These are phyloP conservation scores for Holothuria scabra DNA, from an alignment of 53 echinoderm and acorn worm species.

Conservation along the genomic window DNA sequence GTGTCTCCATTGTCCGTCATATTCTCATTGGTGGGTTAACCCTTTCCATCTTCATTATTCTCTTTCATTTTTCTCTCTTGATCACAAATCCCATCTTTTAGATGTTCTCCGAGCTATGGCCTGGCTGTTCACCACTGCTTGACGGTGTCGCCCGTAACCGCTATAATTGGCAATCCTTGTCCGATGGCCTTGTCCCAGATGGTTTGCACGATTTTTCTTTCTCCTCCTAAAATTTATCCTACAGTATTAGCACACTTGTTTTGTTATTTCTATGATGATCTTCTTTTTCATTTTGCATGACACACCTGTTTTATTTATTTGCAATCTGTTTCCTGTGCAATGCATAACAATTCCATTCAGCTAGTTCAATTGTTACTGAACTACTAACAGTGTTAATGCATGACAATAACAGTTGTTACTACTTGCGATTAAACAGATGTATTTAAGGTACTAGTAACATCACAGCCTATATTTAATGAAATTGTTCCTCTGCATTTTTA, in stretches of 20 bases:
- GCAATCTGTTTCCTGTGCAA: not conserved
- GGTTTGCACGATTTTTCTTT: conserved; percentile 73
- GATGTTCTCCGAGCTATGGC: conserved; percentile 91
- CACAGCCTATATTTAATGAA: too few species aligned
- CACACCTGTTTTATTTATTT: not conserved
- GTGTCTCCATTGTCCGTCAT: too few species aligned
- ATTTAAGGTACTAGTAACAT: too few species aligned
- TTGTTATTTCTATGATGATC: not conserved
- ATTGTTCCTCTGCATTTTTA: too few species aligned
- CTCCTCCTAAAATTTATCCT: conserved; percentile 11
- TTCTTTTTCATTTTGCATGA: not conserved
- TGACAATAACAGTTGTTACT: too few species aligned
- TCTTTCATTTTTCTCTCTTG: conserved; percentile 36
- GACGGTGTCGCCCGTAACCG: conserved; percentile 90
- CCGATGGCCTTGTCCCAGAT: conserved; percentile 84
- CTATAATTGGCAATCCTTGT: conserved; percentile 93
- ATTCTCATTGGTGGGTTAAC: not conserved
- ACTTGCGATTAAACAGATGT: too few species aligned
- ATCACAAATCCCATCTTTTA: conserved; percentile 34
- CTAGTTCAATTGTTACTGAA: too few species aligned
- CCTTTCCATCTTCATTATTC: conserved; percentile 4
- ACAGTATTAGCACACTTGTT: not conserved
- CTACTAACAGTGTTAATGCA: too few species aligned
- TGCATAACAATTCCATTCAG: not conserved
- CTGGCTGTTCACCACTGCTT: conserved; percentile 78